These are phyloP conservation scores for Goniozus legneri DNA, from an alignment of 1,140 invertebrate genomes.

Conservation along the genomic window DNA sequence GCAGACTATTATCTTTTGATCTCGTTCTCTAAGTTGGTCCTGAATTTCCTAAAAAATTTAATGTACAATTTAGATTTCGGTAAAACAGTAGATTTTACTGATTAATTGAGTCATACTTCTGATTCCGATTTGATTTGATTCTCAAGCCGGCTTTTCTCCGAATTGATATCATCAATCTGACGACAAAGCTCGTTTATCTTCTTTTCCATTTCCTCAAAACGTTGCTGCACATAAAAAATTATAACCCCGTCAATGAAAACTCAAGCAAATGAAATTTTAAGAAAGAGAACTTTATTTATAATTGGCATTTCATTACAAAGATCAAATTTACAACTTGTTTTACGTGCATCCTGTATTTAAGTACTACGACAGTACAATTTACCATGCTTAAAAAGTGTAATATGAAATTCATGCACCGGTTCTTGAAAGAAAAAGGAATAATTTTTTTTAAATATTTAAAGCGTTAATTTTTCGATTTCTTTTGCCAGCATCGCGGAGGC, in stretches of 20 bases:
- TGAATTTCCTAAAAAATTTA: slow-evolving; percentile 36
- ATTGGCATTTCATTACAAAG: slow-evolving; percentile 25
- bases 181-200: slow-evolving; percentile 47
- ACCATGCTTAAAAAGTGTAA: no score
- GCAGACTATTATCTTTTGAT: slow-evolving; percentile 37
- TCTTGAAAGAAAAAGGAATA: no score
- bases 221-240: slow-evolving; percentile 44
- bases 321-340: not conserved
- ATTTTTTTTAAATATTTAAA: no score
- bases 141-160: slow-evolving; percentile 43
- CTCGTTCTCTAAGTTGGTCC: slow-evolving; percentile 34
- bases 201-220: slow-evolving; percentile 51
- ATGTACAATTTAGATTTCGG: not conserved
- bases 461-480: slow-evolving; percentile 39
- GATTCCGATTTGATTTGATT: slow-evolving; percentile 43
- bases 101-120: slow-evolving; percentile 33
- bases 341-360: not conserved
- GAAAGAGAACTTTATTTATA: slow-evolving; percentile 32
- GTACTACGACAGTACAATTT: no score
- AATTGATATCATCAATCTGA: slow-evolving; percentile 44
- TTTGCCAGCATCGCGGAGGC: slow-evolving; percentile 41
- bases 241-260: slow-evolving; percentile 41
- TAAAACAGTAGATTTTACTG: not conserved
- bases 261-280: slow-evolving; percentile 21
- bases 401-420: no score